These are phyloP conservation scores for Epicauta chinensis DNA, from an alignment of 1,140 invertebrate species.

Conservation along the genomic window DNA sequence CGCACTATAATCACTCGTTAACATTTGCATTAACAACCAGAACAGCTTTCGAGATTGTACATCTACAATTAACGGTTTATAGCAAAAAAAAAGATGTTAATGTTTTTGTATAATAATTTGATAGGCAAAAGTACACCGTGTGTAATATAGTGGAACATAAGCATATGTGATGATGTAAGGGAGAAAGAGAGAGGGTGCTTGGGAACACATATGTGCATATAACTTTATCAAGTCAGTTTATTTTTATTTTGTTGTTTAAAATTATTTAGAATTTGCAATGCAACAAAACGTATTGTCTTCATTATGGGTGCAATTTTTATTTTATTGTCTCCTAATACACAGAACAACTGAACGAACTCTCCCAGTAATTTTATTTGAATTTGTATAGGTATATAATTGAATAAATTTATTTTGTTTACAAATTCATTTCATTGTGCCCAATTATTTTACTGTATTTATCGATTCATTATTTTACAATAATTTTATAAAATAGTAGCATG, in stretches of 20 bases:
- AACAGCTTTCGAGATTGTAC: not conserved
- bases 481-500: too few species aligned
- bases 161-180: constrained; percentile 43
- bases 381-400: too few species aligned
- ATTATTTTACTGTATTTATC: too few species aligned
- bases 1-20: too few species aligned
- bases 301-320: constrained; percentile 9
- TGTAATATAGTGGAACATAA: constrained; percentile 37
- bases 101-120: constrained; percentile 34
- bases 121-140: constrained; percentile 32
- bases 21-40: too few species aligned
- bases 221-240: constrained; percentile 9
- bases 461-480: too few species aligned
- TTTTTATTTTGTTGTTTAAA: too few species aligned
- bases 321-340: not conserved
- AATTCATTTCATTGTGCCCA: too few species aligned
- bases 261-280: constrained; percentile 4
- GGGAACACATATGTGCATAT: constrained; percentile 24
- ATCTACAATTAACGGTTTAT: not conserved
- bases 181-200: too few species aligned
- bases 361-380: too few species aligned
- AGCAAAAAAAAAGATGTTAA: not conserved
- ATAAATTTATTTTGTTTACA: too few species aligned
- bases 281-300: not conserved
- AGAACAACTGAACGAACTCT: not conserved